These are phyloP conservation scores for Orthonevra nobilis DNA, from an alignment of 2,888 invertebrate genomes.

Conservation along the genomic window DNA sequence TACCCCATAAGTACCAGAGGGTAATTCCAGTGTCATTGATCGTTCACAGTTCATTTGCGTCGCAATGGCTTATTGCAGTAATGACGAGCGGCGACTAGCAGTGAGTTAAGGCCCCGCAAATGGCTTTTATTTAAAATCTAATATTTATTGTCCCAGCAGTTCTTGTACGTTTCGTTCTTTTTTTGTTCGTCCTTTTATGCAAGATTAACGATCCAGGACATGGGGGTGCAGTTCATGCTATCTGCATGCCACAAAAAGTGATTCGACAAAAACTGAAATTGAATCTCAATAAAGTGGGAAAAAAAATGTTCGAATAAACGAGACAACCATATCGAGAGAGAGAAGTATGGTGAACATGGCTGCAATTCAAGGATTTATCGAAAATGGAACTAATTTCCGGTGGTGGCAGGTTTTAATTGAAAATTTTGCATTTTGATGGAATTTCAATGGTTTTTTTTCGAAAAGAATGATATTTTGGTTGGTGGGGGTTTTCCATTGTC, in stretches of 20 bases:
- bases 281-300: constrained; percentile 22
- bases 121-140: constrained; percentile 26
- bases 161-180: not conserved
- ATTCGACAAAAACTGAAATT: constrained; percentile 54
- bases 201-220: constrained; percentile 9
- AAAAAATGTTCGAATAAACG: constrained; percentile 6
- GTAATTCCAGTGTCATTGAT: constrained; percentile 29
- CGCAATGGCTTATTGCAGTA: constrained; percentile 38
- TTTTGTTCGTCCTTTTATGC: not conserved
- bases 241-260: constrained; percentile 35
- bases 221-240: not conserved
- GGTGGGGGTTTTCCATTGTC: constrained; percentile 27
- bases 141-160: constrained; percentile 31
- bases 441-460: constrained; percentile 71
- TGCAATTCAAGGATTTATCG: constrained; percentile 60
- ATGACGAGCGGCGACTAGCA: constrained; percentile 16
- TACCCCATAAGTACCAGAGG: constrained; percentile 3
- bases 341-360: constrained; percentile 9
- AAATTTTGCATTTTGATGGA: constrained; percentile 80
- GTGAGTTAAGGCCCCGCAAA: constrained; percentile 29
- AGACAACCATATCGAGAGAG: too few relatives aligned
- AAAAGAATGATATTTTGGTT: constrained; percentile 5
- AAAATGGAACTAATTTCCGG: constrained; percentile 69
- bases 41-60: constrained; percentile 43
- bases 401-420: constrained; percentile 78